These are phyloP conservation scores for Glandiceps talaboti DNA, from an alignment of 53 echinoderm and acorn worm genomes.

Conservation along the genomic window DNA sequence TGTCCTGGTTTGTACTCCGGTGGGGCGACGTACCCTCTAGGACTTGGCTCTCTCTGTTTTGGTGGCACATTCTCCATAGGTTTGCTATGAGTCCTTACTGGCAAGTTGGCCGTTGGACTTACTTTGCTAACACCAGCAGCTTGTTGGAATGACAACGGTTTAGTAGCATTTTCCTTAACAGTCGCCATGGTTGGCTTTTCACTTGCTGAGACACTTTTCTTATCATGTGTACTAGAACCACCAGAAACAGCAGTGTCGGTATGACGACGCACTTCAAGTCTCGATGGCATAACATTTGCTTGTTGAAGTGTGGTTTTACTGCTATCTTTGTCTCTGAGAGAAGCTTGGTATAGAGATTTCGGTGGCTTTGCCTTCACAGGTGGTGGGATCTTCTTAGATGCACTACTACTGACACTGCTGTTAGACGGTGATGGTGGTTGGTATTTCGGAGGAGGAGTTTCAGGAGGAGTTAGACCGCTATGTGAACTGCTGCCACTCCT, in stretches of 20 bases:
- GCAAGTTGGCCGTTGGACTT: background rate
- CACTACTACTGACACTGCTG: background rate
- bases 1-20: conserved; percentile 28
- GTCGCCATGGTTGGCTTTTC: too few relatives aligned
- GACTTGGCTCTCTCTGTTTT: conserved; percentile 5
- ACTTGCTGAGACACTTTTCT: too few relatives aligned
- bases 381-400: conserved; percentile 22
- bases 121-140: too few relatives aligned
- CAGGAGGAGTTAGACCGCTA: background rate
- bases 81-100: background rate
- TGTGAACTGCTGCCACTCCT: background rate
- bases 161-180: too few relatives aligned
- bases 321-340: conserved; percentile 12
- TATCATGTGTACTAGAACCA: too few relatives aligned
- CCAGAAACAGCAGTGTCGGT: too few relatives aligned
- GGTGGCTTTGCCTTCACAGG: conserved; percentile 58
- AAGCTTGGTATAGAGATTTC: background rate
- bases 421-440: background rate
- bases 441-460: background rate
- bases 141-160: too few relatives aligned
- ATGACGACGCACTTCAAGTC: background rate
- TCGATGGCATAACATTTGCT: conserved; percentile 9
- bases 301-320: too few relatives aligned
- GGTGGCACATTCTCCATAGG: background rate
- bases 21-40: conserved; percentile 35